These are phyloP conservation scores for Ephialtes manifestator DNA, from an alignment of 2,888 invertebrate genomes.

Conservation along the genomic window DNA sequence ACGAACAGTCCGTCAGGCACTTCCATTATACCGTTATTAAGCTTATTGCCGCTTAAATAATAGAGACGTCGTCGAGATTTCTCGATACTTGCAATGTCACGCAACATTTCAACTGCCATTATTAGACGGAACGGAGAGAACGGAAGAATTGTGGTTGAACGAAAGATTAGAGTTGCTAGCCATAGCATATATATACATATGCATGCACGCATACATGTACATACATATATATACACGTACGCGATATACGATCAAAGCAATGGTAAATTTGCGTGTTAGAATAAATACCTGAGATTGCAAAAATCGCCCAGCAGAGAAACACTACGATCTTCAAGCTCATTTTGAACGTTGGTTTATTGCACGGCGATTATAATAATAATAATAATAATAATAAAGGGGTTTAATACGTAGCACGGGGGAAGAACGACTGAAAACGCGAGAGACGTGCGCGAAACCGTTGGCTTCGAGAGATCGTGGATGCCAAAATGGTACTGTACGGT, in stretches of 20 bases:
- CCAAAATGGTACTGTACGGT: slow-evolving; percentile 63
- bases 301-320: slow-evolving; percentile 62
- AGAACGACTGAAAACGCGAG: slow-evolving; percentile 35
- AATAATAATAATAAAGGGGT: slow-evolving; percentile 3
- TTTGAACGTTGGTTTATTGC: slow-evolving; percentile 42
- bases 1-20: neutral
- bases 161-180: neutral
- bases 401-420: slow-evolving; percentile 41
- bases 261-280: slow-evolving; percentile 1
- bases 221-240: neutral
- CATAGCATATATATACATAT: neutral
- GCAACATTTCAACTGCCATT: slow-evolving; percentile 14
- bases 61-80: neutral
- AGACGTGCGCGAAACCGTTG: slow-evolving; percentile 53
- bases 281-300: slow-evolving; percentile 68
- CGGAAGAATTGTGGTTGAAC: slow-evolving; percentile 6
- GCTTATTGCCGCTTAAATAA: neutral
- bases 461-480: slow-evolving; percentile 59
- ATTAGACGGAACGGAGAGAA: slow-evolving; percentile 12
- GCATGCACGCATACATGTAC: neutral
- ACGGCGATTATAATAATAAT: slow-evolving; percentile 41
- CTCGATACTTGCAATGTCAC: slow-evolving; percentile 8
- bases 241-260: neutral
- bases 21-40: neutral
- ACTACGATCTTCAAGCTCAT: slow-evolving; percentile 62